Evolutionary conservation across 64 coral and sea anemone genomes (phyloP).

Genomic region (Cladopsammia gracilis): DNA sequence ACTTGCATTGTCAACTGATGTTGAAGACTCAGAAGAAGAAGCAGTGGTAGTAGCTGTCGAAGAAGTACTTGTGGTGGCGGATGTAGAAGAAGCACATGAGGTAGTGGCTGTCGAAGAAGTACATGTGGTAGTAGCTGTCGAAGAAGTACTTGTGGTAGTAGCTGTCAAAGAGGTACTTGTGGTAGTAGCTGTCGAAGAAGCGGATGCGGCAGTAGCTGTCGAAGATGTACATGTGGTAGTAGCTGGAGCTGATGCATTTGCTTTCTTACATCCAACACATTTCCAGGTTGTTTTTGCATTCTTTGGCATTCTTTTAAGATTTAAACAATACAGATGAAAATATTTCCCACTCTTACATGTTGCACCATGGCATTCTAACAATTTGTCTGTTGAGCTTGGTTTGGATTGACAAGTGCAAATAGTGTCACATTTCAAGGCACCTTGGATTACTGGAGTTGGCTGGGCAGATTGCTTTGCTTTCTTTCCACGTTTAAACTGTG

Average conservation of each 20-base stretch:
- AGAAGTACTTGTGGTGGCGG: conserved; percentile 10
- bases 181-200: too few relatives aligned
- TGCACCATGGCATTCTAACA: conserved; percentile 5
- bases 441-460: conserved; percentile 10
- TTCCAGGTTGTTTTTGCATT: conserved; percentile 27
- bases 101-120: too few relatives aligned
- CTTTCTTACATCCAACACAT: conserved; percentile 5
- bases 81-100: background rate
- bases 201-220: too few relatives aligned
- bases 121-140: too few relatives aligned
- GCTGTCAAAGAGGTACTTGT: background rate
- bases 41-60: too few relatives aligned
- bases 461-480: conserved; percentile 15
- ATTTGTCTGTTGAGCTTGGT: conserved; percentile 19
- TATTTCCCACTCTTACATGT: conserved; percentile 11
- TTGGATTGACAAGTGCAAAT: conserved; percentile 7
- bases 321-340: conserved; percentile 13
- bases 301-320: conserved; percentile 13
- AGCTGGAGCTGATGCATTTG: background rate
- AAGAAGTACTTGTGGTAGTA: conserved; percentile 26
- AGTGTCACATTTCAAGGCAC: conserved; percentile 18
- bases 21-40: background rate
- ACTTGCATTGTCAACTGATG: conserved; percentile 4
- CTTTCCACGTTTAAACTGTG: conserved; percentile 12
- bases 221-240: conserved; percentile 29